These are phyloP conservation scores for Cettia cetti DNA, from an alignment of 2,113 vertebrate genomes.

Conservation along the genomic window DNA sequence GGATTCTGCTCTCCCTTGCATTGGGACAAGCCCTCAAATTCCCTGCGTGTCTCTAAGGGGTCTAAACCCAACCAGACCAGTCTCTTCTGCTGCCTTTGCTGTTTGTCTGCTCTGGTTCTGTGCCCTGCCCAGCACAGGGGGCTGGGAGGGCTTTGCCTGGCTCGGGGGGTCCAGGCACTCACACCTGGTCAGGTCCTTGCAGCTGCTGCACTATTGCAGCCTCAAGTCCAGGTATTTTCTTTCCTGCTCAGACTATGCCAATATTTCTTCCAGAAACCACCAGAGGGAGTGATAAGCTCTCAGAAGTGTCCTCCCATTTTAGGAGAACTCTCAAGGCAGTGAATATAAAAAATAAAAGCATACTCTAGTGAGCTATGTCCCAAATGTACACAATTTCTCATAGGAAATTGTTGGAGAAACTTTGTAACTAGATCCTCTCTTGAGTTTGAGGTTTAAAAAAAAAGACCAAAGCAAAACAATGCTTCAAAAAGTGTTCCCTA, in stretches of 20 bases:
- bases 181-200: background rate
- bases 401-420: background rate
- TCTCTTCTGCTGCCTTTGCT: background rate
- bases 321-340: background rate
- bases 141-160: background rate
- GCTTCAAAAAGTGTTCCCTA: background rate
- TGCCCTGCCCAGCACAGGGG: background rate
- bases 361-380: background rate
- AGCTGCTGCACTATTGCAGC: background rate
- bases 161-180: fast-evolving
- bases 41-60: background rate
- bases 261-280: slow-evolving; percentile 5
- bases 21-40: background rate
- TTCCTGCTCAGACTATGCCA: background rate
- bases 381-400: background rate
- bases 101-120: background rate
- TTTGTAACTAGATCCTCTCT: background rate
- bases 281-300: slow-evolving; percentile 38
- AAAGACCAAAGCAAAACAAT: background rate
- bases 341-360: background rate
- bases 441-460: background rate
- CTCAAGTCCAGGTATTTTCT: background rate
- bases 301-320: background rate
- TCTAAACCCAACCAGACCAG: background rate
- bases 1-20: background rate